Evolutionary conservation across 2,113 vertebrate species (phyloP).

Genomic region (Patagioenas fasciata): DNA sequence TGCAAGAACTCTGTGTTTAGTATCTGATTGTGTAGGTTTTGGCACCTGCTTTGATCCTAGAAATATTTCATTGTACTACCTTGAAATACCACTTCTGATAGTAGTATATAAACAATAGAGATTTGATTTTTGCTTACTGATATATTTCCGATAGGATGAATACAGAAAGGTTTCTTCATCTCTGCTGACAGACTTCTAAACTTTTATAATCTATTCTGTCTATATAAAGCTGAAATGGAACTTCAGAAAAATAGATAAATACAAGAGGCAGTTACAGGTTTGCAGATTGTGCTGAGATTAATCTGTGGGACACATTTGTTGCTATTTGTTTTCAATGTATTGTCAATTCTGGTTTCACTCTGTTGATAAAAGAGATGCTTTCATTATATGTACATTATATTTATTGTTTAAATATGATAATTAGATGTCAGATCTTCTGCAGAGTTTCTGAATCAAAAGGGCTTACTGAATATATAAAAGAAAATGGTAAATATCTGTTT

Average conservation of each 20-base stretch:
- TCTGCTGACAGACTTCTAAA: background rate
- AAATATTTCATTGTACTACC: background rate
- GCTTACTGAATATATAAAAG: background rate
- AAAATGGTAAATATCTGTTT: background rate
- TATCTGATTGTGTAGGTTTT: background rate
- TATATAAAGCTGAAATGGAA: background rate
- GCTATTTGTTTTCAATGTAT: background rate
- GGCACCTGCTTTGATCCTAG: background rate
- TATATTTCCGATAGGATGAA: background rate
- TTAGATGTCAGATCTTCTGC: background rate
- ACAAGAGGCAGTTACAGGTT: background rate
- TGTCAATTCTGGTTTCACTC: background rate
- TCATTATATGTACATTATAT: background rate
- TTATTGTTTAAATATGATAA: background rate
- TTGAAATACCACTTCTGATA: background rate
- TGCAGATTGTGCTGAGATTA: background rate
- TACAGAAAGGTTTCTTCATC: background rate
- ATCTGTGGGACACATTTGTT: background rate
- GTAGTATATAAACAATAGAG: background rate
- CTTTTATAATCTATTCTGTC: background rate
- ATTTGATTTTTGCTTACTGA: background rate
- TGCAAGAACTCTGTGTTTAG: background rate
- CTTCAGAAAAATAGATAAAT: background rate
- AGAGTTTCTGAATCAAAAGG: background rate
- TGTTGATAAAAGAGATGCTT: background rate